Conservation (phyloP, 2,113 vertebrate genomes). For the Condylura cristata region DNA sequence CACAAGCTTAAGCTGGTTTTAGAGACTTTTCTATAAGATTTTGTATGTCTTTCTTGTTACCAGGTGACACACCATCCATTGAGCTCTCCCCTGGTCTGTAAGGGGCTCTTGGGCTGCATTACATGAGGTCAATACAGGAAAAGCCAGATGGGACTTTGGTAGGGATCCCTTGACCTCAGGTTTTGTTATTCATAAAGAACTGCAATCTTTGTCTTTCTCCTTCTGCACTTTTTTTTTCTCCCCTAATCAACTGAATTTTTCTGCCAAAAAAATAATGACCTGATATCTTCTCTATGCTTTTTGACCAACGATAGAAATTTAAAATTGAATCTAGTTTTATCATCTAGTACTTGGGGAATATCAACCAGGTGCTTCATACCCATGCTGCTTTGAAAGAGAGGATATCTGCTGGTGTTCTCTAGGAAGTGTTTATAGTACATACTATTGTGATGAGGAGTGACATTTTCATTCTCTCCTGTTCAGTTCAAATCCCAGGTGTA, state of each 20-base stretch:
- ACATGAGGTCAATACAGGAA: rapidly evolving
- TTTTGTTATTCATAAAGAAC: not conserved
- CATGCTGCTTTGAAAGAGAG: not conserved
- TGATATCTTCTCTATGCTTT: not conserved
- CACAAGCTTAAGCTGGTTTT: not conserved
- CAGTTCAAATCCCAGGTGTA: not conserved
- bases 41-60: not conserved
- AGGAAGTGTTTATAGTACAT: not conserved
- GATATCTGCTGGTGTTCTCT: not conserved
- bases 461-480: not conserved
- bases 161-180: not conserved
- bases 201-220: too few species aligned
- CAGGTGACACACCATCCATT: not conserved
- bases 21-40: not conserved
- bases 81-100: not conserved
- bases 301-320: not conserved
- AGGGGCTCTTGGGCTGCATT: not conserved
- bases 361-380: not conserved
- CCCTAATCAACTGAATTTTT: not conserved
- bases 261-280: not conserved
- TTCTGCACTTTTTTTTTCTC: not conserved
- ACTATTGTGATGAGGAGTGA: not conserved
- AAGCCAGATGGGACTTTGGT: not conserved
- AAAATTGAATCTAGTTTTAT: not conserved
- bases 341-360: not conserved